phyloP scores from a whole-genome alignment of 2,888 invertebrate species.

The Chymomyza caudatula region DNA sequence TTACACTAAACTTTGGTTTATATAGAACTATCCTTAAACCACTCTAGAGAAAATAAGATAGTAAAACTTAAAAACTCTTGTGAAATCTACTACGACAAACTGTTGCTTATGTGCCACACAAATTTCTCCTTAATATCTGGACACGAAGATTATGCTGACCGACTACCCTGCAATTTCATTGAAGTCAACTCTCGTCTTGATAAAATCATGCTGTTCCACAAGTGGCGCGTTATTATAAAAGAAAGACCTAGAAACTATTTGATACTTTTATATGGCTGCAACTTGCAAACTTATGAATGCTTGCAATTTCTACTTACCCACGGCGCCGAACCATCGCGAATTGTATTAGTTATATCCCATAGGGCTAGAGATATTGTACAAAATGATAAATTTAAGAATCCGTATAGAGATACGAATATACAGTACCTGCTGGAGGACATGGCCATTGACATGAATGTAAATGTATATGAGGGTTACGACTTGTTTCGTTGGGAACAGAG shows the following conservation, averaged over 20 bases:
- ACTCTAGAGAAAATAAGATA: conserved; percentile 44
- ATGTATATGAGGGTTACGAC: conserved; percentile 34
- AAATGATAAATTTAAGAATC: conserved; percentile 38
- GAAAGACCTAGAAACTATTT: conserved; percentile 12
- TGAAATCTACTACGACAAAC: conserved; percentile 60
- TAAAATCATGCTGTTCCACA: conserved; percentile 65
- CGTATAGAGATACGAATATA: conserved; percentile 53
- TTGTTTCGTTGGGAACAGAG: conserved; percentile 48
- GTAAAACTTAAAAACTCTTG: conserved; percentile 55
- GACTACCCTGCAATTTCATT: conserved; percentile 60
- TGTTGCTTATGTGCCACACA: conserved; percentile 55
- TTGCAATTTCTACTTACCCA: conserved; percentile 61
- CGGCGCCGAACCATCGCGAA: conserved; percentile 29
- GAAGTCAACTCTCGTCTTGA: conserved; percentile 69
- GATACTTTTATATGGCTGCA: conserved; percentile 66
- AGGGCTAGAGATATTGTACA: not conserved
- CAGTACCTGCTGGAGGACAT: conserved; percentile 50
- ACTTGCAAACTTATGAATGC: conserved; percentile 62
- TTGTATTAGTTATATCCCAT: conserved; percentile 51
- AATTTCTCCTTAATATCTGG: conserved; percentile 21
- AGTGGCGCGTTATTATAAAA: conserved; percentile 44
- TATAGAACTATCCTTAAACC: not conserved
- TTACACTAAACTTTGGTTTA: not conserved
- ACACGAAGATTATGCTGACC: not conserved
- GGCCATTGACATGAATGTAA: conserved; percentile 44